phyloP scores from a whole-genome alignment of 2,113 vertebrate genomes.

The Callopanchax toddi region DNA sequence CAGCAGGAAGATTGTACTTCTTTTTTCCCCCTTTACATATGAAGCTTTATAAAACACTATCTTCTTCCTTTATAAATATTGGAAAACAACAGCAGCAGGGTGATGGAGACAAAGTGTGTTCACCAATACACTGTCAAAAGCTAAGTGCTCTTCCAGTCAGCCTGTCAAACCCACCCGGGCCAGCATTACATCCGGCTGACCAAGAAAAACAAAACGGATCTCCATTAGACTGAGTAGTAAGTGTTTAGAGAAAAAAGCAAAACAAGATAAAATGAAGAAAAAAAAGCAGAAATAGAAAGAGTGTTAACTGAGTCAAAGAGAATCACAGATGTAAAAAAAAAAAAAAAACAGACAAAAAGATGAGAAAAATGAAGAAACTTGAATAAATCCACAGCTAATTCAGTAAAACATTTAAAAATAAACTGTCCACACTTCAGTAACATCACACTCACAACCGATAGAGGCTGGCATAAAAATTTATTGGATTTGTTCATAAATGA shows the following conservation, averaged over 20 bases:
- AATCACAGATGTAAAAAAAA: neutral
- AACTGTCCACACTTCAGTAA: no score
- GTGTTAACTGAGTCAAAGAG: neutral
- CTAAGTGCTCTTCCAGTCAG: slow-evolving; percentile 71
- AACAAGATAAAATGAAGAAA: neutral
- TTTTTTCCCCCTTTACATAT: no score
- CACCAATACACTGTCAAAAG: slow-evolving; percentile 34
- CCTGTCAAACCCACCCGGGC: slow-evolving; percentile 36
- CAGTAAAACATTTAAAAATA: no score
- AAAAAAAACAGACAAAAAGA: neutral
- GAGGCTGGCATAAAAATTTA: no score
- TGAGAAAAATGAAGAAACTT: slow-evolving; percentile 1
- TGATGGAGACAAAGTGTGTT: neutral
- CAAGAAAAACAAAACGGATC: slow-evolving; percentile 25
- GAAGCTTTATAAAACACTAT: neutral
- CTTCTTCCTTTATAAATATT: slow-evolving; percentile 10
- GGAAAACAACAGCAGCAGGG: slow-evolving; percentile 1
- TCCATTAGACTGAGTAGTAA: slow-evolving; percentile 9
- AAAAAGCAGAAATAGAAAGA: neutral
- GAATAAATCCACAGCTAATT: neutral
- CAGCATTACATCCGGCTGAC: slow-evolving; percentile 38
- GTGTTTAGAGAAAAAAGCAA: slow-evolving; percentile 1
- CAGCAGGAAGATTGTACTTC: no score
- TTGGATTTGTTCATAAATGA: no score
- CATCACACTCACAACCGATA: no score